Evolutionary conservation across 2,113 vertebrate genomes (phyloP), one percentile per base, ranked within the genome.

Genomic region (Oryzias melastigma): DNA sequence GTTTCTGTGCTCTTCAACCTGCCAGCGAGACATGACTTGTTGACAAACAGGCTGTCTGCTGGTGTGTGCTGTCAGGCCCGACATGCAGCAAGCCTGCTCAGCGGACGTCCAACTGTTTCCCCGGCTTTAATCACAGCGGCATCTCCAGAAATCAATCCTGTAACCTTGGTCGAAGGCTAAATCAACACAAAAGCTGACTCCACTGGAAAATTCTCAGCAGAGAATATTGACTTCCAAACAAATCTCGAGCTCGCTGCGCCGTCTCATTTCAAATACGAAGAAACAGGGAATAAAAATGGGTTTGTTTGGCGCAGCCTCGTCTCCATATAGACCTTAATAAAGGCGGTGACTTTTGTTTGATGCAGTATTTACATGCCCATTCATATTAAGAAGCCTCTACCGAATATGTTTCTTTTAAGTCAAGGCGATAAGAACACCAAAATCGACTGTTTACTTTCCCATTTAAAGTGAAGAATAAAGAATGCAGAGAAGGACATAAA

Each of bases 381-480:
- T 55, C 70, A 85, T 85, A 80, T 83, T 78, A 77, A 85, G 82
- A 71, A 10, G 41, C 17, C 43, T 49, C 53, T 80, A 40, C 14
- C 20, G 35, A 65, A 56, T 24, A 71, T 74, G 76, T 74, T 77
- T 76, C 61, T 35, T 35, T 12, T 35, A 35, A 35, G 35, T 35
- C 35, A 12, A 12, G 35, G 8, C 35, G 2, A 12, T 35, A 10
- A 35, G 35, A 35, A 35, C 35, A 35, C 35, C 10, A 35, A 22
- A 35, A 35, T 35, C 10, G 35, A 35, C 10, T 35, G 35, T 35
- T 35, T 35, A 35, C 35, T 35, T 35, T 35, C 71, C 83, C 78
- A 86, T 88, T 88, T 83, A 87, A 83, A 83, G 77, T 82, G 35
- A 65, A 84, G 72, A 46, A 40, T 14, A 77, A 79, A 68, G 56